Evolutionary conservation across 92 coral and sea anemone species (phyloP), one percentile per base, ranked within the genome.

Genomic region (Actinostola sp.): DNA sequence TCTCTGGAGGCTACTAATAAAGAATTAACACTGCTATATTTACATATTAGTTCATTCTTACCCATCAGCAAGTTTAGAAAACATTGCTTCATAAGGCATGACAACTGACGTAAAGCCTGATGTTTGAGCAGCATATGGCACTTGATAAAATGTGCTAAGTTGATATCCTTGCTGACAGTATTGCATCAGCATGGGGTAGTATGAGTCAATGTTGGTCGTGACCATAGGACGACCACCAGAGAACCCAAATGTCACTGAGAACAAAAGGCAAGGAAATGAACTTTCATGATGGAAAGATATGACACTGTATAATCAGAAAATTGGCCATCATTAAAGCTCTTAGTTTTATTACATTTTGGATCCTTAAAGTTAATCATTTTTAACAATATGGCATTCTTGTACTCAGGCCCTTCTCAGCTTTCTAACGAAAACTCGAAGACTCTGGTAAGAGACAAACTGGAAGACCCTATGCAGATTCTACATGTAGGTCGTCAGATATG

Each of bases 211-310:
- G n/a, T 88, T 85, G 31, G 86, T 68, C 8, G 89, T 84, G 11
- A 80, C 93, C 82, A 86, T 80, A 31, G 93, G 88, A 21, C 36
- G 74, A 21, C 93, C 93, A 79, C 87, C 86, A 42, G 73, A 58
- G 70, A 79, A 80, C 16, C 82, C 86, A 54, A 86, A 77, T 23
- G 88, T 63, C 74, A 83, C 88, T 83, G 32, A 23, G 64, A n/a
- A n/a, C n/a, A n/a, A n/a, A n/a, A n/a, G n/a, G n/a, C n/a, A n/a
- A n/a, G n/a, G n/a, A n/a, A n/a, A n/a, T n/a, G n/a, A n/a, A n/a
- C n/a, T n/a, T n/a, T n/a, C n/a, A n/a, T n/a, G n/a, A n/a, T n/a
- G n/a, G n/a, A n/a, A n/a, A n/a, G n/a, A n/a, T n/a, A n/a, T n/a
- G n/a, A n/a, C n/a, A n/a, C n/a, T n/a, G n/a, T n/a, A n/a, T n/a